Base-by-base conservation (phyloP, 1,140 invertebrate genomes). In the Saxidomus purpurata region DNA sequence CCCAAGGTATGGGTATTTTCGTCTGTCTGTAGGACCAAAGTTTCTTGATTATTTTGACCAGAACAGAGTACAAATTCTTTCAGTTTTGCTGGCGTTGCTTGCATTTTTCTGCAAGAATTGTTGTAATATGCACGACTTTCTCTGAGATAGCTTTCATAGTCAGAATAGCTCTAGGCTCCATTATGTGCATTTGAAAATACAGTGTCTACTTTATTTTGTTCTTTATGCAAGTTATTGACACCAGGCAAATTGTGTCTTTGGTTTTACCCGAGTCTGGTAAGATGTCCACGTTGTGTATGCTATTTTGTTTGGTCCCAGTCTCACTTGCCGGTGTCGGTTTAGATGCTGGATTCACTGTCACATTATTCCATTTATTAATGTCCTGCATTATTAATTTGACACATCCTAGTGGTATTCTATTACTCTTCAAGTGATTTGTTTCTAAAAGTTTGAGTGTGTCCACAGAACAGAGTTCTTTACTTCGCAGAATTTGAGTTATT, bases 1-100 rank as follows among this genome's bases (percentile, higher is more conserved):
- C 1, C 77, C 77, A 31, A 81, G 28, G 28, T 81, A 81, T n/a
- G 77, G 77, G 25, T 81, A 49, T 22, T 59, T 49, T 81, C 43
- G n/a, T 81, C 77, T 4, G 77, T 61, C 19, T 55, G 3, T 6
- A 76, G 38, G 15, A n/a, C n/a, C n/a, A n/a, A n/a, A n/a, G n/a
- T n/a, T n/a, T n/a, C n/a, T n/a, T n/a, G n/a, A n/a, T 36, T 15
- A 15, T 17, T 34, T 6, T 9, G 4, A 2, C 67, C 38, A 8
- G 43, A 31, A 31, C 9, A 15, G 6, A 76, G 36, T 1, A 76
- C 38, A 28, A 19, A 38, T 76, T 47, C 38, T 43, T 34, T 25
- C 71, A 43, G 28, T 47, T 76, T 9, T 76, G 71, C n/a, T 17
- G 34, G 38, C 38, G 13, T 76, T 31, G 13, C 22, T 76, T 76